Base-by-base conservation (phyloP, 2,113 vertebrate species). In the Nesospiza acunhae region DNA sequence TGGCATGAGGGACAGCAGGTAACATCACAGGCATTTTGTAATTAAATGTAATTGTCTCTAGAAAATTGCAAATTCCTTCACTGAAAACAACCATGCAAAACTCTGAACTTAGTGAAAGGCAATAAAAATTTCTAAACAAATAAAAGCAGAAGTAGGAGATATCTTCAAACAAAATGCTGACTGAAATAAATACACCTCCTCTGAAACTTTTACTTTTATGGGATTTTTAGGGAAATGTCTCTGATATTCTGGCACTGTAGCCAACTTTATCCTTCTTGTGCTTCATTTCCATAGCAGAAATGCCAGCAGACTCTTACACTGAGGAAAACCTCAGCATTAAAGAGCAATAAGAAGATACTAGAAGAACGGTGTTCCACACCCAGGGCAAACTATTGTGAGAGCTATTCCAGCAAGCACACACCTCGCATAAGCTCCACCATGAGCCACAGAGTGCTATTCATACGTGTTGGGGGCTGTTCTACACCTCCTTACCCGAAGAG, bases 401-500 rank as follows among this genome's bases (percentile, higher is more conserved):
- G 62, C 46, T 66, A 21, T 17, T 84, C 22, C 89, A 91, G 44
- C 37, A 27, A 46, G 52, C n/a, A 47, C 16, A 46, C 33, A 30
- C 16, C 63, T 58, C 9, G 0, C 16, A 30, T 1, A 15, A 73
- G 31, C 66, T 49, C 47, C 80, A 15, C 60, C 49, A 23, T 0
- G 35, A 87, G 50, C 21, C 5, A 1, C 0, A 4, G 37, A 50
- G 44, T 5, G n/a, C 28, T 7, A 12, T 35, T 58, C 72, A 26
- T 44, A 46, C 0, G 3, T 1, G 1, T 0, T 33, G 16, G 1
- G 42, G 2, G 3, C 28, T 44, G 67, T 5, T 47, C 33, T 0
- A 2, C 33, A 37, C 37, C 56, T 89, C 62, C 98, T 97, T 98
- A 99, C 99, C 99, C 69, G 98, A 98, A 21, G 97, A 97, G 94